These are phyloP conservation scores for Athalia circularis DNA, from an alignment of 2,888 invertebrate genomes.

Conservation along the genomic window DNA sequence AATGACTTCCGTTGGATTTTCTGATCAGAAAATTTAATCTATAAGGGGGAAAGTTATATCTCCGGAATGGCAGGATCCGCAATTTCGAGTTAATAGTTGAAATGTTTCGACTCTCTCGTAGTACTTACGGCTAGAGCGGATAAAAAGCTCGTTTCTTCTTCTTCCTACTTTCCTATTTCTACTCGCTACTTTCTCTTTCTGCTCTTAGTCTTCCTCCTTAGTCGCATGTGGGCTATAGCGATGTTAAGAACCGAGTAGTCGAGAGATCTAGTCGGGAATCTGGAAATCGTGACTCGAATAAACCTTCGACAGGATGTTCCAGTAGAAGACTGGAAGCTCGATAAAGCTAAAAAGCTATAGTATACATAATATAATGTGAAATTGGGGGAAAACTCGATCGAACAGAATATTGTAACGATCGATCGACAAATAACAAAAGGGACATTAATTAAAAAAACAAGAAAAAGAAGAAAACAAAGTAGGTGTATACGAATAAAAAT, in stretches of 20 bases:
- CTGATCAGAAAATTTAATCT: too few species aligned
- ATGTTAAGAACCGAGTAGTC: background rate
- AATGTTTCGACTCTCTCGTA: background rate
- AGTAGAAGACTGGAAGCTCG: background rate
- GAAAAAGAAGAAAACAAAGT: too few species aligned
- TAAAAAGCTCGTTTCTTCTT: background rate
- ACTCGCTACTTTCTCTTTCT: background rate
- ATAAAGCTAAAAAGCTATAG: background rate
- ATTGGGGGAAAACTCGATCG: background rate
- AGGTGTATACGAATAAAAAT: too few species aligned
- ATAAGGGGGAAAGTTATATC: too few species aligned
- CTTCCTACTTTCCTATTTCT: background rate
- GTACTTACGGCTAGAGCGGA: background rate
- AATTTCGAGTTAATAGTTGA: conserved; percentile 6
- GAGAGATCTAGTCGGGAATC: conserved; percentile 26
- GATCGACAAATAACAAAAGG: too few species aligned
- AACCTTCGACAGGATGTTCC: background rate
- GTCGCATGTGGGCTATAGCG: background rate
- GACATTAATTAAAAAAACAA: too few species aligned
- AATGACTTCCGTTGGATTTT: too few species aligned
- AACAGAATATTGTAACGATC: too few species aligned
- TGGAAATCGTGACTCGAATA: conserved; percentile 42
- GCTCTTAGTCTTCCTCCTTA: background rate
- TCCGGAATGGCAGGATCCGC: background rate
- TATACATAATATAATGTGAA: background rate